Conservation (phyloP, 2,113 vertebrate species). For the Rattus norvegicus region GRCr8 NC_086035.1:26752001-26752500, state of each 20-base stretch:
- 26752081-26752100: conserved; percentile 51
- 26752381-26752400: conserved; percentile 17
- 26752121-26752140: conserved; percentile 37
- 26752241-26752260: not conserved
- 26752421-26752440: no score
- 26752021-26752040: not conserved
- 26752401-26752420: not conserved
- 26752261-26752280: not conserved
- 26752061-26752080: not conserved
- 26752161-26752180: not conserved
- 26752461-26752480: conserved; percentile 61
- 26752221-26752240: conserved; percentile 35
- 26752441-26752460: no score
- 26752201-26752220: no score
- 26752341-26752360: not conserved
- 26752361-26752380: not conserved
- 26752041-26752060: conserved; percentile 6
- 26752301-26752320: not conserved
- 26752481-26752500: conserved; percentile 72
- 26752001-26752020: not conserved
- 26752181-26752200: no score
- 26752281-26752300: not conserved
- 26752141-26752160: conserved; percentile 36
- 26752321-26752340: not conserved
- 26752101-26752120: not conserved